Conservation (phyloP, 1,140 invertebrate species). For the Lycorma delicatula region DNA sequence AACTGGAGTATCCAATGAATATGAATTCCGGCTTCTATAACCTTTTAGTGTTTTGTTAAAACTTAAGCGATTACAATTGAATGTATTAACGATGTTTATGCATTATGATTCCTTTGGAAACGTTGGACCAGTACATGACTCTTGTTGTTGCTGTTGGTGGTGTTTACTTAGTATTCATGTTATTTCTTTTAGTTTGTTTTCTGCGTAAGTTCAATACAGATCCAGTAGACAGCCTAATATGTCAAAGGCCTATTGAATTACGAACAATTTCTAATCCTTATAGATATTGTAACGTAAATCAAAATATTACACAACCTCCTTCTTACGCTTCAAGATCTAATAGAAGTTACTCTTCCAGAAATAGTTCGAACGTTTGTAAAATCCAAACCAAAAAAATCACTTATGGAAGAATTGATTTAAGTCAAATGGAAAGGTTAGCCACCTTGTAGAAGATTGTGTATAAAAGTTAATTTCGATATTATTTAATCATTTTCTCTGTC, state of each 20-base stretch:
- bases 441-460: no score
- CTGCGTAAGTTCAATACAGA: constrained; percentile 13
- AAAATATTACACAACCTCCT: constrained; percentile 1
- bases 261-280: constrained; percentile 12
- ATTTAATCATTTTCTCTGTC: no score
- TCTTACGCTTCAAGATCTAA: constrained; percentile 6
- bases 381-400: constrained; percentile 13
- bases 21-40: no score
- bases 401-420: constrained; percentile 15
- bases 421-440: constrained; percentile 17
- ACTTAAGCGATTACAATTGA: no score
- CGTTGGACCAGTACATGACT: constrained; percentile 17
- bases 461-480: no score
- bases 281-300: constrained; percentile 11
- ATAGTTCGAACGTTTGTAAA: constrained; percentile 11
- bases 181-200: constrained; percentile 15
- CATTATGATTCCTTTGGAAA: constrained; percentile 17
- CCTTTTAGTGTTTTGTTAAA: no score
- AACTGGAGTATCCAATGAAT: no score
- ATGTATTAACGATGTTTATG: constrained; percentile 9
- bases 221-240: constrained; percentile 6
- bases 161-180: constrained; percentile 14
- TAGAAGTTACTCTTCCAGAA: constrained; percentile 13
- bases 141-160: constrained; percentile 10
- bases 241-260: constrained; percentile 12